Evolutionary conservation across 2,113 vertebrate species (phyloP).

Genomic region (Gallinago media): DNA sequence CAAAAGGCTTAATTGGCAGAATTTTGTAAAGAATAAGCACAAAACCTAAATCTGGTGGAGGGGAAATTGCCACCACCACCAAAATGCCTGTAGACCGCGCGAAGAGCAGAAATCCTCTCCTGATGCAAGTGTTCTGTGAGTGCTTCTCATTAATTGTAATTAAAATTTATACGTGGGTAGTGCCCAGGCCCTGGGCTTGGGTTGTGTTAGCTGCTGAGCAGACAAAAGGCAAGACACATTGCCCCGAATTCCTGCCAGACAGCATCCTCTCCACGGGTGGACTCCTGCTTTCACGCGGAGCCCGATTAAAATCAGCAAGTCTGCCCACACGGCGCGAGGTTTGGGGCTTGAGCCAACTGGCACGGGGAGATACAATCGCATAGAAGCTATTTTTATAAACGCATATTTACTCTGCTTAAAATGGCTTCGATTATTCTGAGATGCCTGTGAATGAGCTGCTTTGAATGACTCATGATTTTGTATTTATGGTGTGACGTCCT

Average conservation of each 20-base stretch:
- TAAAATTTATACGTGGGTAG: background rate
- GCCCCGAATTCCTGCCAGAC: background rate
- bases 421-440: accelerated
- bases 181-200: background rate
- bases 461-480: background rate
- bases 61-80: background rate
- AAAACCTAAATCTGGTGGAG: background rate
- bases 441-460: accelerated
- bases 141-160: background rate
- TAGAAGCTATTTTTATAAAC: background rate
- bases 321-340: accelerated
- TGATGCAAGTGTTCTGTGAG: background rate
- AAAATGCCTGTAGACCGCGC: accelerated
- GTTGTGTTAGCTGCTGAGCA: background rate
- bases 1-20: background rate
- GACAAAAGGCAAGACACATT: background rate
- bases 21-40: background rate
- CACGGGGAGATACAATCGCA: accelerated
- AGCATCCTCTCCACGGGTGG: background rate
- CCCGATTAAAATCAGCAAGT: background rate
- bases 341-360: background rate
- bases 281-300: background rate
- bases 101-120: background rate
- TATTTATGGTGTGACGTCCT: accelerated
- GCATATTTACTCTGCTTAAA: background rate